phyloP scores from a whole-genome alignment of 2,113 vertebrate species.

The Callocephalon fimbriatum region DNA sequence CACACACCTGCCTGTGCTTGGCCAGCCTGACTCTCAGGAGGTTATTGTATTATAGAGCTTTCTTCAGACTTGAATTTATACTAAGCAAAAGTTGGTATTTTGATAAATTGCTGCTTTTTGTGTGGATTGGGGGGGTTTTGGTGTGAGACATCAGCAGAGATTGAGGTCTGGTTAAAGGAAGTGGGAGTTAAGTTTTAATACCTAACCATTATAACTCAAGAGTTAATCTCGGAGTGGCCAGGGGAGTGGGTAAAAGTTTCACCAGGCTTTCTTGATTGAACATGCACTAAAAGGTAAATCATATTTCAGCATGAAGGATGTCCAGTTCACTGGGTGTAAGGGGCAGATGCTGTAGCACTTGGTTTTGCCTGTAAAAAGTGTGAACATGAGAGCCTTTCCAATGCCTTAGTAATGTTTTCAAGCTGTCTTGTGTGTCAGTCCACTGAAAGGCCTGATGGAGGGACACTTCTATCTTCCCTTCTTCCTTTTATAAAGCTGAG shows the following conservation, averaged over 20 bases:
- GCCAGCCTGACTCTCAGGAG: not conserved
- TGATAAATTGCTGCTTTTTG: not conserved
- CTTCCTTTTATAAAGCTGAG: not conserved
- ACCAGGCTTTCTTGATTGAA: not conserved
- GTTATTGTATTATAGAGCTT: not conserved
- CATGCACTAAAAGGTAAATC: not conserved
- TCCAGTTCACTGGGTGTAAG: not conserved
- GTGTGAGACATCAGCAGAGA: not conserved
- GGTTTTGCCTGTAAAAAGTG: not conserved
- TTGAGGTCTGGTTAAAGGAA: not conserved
- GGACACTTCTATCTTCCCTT: not conserved
- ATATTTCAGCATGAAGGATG: not conserved
- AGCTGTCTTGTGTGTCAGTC: not conserved
- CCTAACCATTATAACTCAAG: not conserved
- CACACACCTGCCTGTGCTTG: not conserved
- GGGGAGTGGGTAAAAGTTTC: not conserved
- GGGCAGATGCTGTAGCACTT: not conserved
- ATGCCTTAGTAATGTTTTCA: not conserved
- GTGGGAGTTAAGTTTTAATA: not conserved
- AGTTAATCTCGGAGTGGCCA: not conserved
- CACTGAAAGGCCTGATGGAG: not conserved
- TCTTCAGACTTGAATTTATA: not conserved
- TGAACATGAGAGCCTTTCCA: not conserved
- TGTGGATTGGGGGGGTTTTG: not conserved
- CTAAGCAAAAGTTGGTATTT: not conserved